Evolutionary conservation across 2,113 vertebrate species (phyloP).

Genomic region (Myanophis thanlyinensis): DNA sequence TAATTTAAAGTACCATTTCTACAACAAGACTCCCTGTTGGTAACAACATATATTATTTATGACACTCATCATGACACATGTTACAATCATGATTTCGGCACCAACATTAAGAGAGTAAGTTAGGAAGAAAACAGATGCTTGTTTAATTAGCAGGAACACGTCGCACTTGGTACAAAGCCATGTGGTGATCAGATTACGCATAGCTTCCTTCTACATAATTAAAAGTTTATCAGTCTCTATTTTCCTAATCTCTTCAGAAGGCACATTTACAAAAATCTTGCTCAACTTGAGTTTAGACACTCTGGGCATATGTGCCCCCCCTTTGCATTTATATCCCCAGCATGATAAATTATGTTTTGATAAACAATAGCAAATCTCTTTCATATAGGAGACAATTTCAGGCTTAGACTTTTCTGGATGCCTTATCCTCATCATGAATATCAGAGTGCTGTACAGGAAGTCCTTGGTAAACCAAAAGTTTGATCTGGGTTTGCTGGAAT

Average conservation of each 20-base stretch:
- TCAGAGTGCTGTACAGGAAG: not conserved
- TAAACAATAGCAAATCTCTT: not conserved
- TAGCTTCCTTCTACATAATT: not conserved
- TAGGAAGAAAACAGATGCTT: not conserved
- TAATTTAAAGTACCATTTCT: not conserved
- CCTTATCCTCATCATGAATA: not conserved
- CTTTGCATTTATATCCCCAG: not conserved
- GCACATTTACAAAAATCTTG: not conserved
- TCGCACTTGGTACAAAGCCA: not conserved
- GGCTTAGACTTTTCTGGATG: not conserved
- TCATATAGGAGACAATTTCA: not conserved
- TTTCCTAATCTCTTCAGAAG: not conserved
- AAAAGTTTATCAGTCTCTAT: not conserved
- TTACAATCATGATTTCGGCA: not conserved
- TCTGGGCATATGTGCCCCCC: not conserved
- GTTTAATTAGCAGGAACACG: not conserved
- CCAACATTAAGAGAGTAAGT: not conserved
- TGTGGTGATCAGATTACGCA: not conserved
- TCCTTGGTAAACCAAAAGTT: not conserved
- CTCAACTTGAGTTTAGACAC: not conserved
- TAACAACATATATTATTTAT: not conserved
- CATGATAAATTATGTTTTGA: not conserved
- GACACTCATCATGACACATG: not conserved
- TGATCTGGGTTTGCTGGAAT: not conserved
- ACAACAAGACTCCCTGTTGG: not conserved